These are phyloP conservation scores for Ciconia boyciana DNA, from an alignment of 2,113 vertebrate species.

Conservation along the genomic window DNA sequence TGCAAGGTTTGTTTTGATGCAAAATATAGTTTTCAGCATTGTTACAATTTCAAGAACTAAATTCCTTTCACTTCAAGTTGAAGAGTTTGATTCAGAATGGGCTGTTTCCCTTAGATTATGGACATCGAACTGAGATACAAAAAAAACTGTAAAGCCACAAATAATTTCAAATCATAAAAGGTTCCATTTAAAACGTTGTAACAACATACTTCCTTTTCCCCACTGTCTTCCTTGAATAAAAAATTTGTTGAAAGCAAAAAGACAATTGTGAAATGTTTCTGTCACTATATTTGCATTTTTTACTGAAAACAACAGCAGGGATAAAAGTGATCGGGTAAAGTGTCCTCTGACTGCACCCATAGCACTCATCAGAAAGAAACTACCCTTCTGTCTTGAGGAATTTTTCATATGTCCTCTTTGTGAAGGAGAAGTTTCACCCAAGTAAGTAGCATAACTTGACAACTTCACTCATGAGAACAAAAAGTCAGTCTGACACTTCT, in stretches of 20 bases:
- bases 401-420: background rate
- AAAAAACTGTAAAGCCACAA: background rate
- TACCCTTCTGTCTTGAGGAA: background rate
- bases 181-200: accelerated
- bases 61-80: background rate
- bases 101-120: background rate
- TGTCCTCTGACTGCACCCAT: background rate
- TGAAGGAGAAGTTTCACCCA: background rate
- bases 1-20: background rate
- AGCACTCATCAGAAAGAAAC: background rate
- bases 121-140: background rate
- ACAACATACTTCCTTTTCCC: background rate
- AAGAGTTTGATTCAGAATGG: background rate
- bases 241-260: background rate
- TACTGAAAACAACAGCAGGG: background rate
- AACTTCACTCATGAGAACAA: background rate
- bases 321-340: background rate
- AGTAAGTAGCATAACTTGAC: background rate
- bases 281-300: background rate
- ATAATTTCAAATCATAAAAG: background rate
- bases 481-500: background rate
- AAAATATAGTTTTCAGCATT: background rate
- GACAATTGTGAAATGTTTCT: background rate
- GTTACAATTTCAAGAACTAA: background rate
- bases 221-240: background rate